Evolutionary conservation across 2,888 invertebrate genomes (phyloP).

Genomic region (Rutpela maculata): DNA sequence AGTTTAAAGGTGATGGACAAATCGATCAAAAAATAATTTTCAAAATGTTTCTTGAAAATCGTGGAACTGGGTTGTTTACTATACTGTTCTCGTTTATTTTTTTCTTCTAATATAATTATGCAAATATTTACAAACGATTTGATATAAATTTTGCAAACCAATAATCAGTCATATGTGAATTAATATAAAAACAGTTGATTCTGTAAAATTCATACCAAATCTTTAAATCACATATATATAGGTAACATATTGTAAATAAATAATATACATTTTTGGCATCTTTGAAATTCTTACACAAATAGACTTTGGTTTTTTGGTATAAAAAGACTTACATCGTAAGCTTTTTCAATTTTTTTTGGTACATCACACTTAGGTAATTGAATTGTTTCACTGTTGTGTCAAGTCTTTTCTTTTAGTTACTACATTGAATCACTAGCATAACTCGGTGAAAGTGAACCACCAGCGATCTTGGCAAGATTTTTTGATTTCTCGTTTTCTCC

Average conservation of each 20-base stretch:
- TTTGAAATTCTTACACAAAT: conserved; percentile 80
- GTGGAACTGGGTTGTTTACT: conserved; percentile 36
- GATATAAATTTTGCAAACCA: conserved; percentile 61
- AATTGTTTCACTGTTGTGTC: conserved; percentile 65
- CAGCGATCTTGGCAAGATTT: conserved; percentile 69
- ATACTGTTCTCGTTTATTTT: conserved; percentile 52
- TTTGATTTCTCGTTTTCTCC: conserved; percentile 80
- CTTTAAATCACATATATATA: conserved; percentile 73
- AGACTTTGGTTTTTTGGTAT: conserved; percentile 79
- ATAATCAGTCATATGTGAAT: conserved; percentile 69
- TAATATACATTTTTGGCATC: conserved; percentile 77
- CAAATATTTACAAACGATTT: conserved; percentile 59
- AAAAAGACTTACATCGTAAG: conserved; percentile 73
- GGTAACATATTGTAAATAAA: conserved; percentile 75
- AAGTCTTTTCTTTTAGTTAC: conserved; percentile 39
- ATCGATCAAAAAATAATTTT: too few relatives aligned
- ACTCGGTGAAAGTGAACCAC: conserved; percentile 74
- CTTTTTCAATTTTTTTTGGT: conserved; percentile 70
- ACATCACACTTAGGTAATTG: conserved; percentile 75
- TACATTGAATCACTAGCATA: conserved; percentile 67
- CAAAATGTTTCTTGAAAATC: conserved; percentile 50
- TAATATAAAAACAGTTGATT: conserved; percentile 56
- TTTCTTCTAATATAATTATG: conserved; percentile 51
- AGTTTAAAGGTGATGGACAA: too few relatives aligned
- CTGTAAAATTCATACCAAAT: conserved; percentile 63